These are phyloP conservation scores for Hoplostethus atlanticus DNA, from an alignment of 2,797 vertebrate species.

Conservation along the genomic window DNA sequence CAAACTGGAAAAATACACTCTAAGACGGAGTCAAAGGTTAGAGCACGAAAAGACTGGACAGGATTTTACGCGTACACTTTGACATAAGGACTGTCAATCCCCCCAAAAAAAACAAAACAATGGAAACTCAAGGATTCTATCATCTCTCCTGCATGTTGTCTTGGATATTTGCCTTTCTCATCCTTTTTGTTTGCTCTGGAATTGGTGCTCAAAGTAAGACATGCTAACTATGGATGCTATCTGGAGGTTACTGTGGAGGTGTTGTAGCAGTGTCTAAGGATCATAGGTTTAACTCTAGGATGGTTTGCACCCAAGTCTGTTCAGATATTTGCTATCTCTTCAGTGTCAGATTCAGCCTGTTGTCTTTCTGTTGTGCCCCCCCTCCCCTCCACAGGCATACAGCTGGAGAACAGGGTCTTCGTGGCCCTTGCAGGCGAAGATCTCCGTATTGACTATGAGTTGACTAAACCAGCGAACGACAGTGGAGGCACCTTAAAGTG, in stretches of 20 bases:
- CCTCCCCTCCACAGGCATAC: slow-evolving; percentile 44
- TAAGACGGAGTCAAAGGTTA: background rate
- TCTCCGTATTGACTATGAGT: rapidly evolving
- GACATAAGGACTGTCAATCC: background rate
- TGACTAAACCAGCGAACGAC: slow-evolving; percentile 54
- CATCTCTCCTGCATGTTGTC: slow-evolving; percentile 1
- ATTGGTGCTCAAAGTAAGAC: slow-evolving; percentile 57
- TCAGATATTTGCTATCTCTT: background rate
- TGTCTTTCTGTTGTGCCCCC: slow-evolving; percentile 9
- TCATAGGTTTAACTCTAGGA: too few species aligned
- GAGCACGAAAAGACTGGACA: background rate
- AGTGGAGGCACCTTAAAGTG: background rate
- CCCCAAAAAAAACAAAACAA: slow-evolving; percentile 19
- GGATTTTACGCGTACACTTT: background rate
- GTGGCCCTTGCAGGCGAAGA: slow-evolving; percentile 63
- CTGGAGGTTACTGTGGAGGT: too few species aligned
- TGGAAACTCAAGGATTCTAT: slow-evolving; percentile 18
- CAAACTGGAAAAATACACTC: background rate
- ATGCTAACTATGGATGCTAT: background rate
- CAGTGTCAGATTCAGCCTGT: background rate
- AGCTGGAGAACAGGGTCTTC: slow-evolving; percentile 37
- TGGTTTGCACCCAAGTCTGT: too few species aligned
- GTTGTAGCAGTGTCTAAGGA: too few species aligned
- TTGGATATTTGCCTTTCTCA: slow-evolving; percentile 48
- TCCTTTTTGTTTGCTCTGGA: slow-evolving; percentile 27